Base-by-base conservation (phyloP, 2,797 vertebrate genomes). In the Pangasius macronema region DNA sequence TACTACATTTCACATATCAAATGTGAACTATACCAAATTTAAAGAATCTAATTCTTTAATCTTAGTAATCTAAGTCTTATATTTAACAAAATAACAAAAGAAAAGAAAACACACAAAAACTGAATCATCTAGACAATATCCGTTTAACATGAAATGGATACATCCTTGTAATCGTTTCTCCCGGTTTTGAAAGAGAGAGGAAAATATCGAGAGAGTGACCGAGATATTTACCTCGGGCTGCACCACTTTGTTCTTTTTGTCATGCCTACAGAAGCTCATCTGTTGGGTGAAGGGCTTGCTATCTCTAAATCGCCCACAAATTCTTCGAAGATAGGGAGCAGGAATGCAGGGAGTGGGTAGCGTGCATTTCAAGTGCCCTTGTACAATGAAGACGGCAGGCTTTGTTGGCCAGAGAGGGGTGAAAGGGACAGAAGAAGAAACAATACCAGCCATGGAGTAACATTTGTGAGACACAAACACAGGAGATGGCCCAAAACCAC, bases 391-490 rank as follows among this genome's bases (percentile, higher is more conserved):
- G 93, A 95, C 92, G 70, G 92, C 91, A 89, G 90, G 92, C 94
- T 93, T 95, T 95, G 94, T 95, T 93, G 90, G 89, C 86, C 86
- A 6, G 61, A 61, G 87, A 87, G 80, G 94, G 92, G 90, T 89
- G 91, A 91, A 91, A 90, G 89, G 10, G 90, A 91, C 88, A 51
- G 3, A 87, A 4, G 77, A 76, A 87, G 46, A 89, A 91, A 96
- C 95, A 96, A 96, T 95, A 84, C 92, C n/a, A 51, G 79, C 93
- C 93, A 93, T 95, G 93, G 89, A 91, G 77, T 51, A 27, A 79
- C 88, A 93, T 92, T 92, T 92, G 96, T 95, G 93, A 94, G 95
- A 94, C 95, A 94, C 91, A 94, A 95, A 94, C 92, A 93, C n/a
- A 91, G 94, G 91, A 94, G 93, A 94, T 85, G 94, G 93, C 93